A percentile compares a stretch with the other conserved stretches of the same genome.
Evolutionary conservation across 2,888 invertebrate species (phyloP).

Genomic region (Drosophila pseudotalamancana): DNA sequence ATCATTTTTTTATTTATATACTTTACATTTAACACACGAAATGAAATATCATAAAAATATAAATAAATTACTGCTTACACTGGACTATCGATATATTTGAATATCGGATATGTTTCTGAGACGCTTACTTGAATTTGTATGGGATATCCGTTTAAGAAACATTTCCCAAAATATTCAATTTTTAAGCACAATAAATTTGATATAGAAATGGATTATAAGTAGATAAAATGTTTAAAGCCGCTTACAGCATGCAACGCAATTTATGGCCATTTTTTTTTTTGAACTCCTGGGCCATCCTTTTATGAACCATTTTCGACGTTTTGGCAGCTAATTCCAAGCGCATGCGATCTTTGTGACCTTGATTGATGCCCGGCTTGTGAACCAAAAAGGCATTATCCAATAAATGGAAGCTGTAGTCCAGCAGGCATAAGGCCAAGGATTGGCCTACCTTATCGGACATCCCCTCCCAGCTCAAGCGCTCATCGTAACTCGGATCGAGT

Average conservation of each 20-base stretch:
- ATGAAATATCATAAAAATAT: too few species aligned
- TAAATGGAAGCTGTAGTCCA: conserved; percentile 94
- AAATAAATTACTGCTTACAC: too few species aligned
- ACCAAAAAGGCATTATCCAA: conserved; percentile 94
- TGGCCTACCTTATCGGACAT: conserved; percentile 85
- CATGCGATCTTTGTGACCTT: conserved; percentile 47
- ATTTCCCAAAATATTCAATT: background rate
- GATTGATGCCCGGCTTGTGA: conserved; percentile 95
- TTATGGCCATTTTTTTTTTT: background rate
- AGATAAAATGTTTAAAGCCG: too few species aligned
- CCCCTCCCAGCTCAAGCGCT: conserved; percentile 95
- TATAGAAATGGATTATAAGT: background rate
- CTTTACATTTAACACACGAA: too few species aligned
- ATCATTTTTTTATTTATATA: too few species aligned
- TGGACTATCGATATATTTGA: background rate
- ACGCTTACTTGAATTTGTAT: too few species aligned
- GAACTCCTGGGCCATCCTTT: too few species aligned
- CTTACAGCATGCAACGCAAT: background rate
- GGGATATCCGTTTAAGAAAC: too few species aligned
- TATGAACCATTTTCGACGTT: too few species aligned
- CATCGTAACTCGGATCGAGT: conserved; percentile 92
- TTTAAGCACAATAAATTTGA: background rate
- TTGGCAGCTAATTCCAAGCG: background rate
- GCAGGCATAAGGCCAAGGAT: conserved; percentile 88
- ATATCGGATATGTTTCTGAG: too few species aligned